phyloP scores from a whole-genome alignment of 1,140 invertebrate species.

The Drosophila ercepeae region DNA sequence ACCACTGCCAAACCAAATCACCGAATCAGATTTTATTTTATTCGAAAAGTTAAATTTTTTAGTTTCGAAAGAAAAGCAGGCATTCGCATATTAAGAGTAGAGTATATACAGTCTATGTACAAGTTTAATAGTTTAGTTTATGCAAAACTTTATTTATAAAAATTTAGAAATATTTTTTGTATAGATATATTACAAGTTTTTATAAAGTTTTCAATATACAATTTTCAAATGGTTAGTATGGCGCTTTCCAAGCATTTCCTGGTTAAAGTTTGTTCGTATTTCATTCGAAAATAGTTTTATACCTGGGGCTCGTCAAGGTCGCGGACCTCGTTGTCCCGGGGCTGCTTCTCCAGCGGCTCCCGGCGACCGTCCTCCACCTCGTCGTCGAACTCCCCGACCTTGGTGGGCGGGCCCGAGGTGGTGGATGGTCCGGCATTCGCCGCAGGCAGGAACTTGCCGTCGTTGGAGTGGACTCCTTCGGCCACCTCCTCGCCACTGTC shows the following conservation, averaged over 20 bases:
- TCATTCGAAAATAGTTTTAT: constrained; percentile 40
- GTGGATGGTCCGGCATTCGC: not conserved
- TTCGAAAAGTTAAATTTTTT: constrained; percentile 25
- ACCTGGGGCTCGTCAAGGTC: constrained; percentile 66
- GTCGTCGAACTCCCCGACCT: constrained; percentile 46
- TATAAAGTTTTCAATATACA: constrained; percentile 66
- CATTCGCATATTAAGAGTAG: constrained; percentile 17
- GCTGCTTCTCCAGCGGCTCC: constrained; percentile 61
- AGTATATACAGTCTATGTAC: constrained; percentile 36
- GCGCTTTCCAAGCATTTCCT: constrained; percentile 55
- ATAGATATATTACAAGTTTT: constrained; percentile 69
- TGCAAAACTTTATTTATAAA: constrained; percentile 74
- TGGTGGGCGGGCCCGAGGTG: constrained; percentile 45
- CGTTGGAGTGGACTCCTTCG: constrained; percentile 49
- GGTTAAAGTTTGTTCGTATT: constrained; percentile 40
- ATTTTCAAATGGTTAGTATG: constrained; percentile 60
- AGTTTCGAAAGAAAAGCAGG: constrained; percentile 36
- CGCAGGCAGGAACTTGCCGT: constrained; percentile 22
- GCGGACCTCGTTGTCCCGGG: constrained; percentile 63
- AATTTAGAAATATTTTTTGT: constrained; percentile 64
- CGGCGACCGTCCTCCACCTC: constrained; percentile 54
- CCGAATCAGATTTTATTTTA: constrained; percentile 22
- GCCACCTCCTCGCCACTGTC: constrained; percentile 69
- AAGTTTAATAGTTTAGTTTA: constrained; percentile 40
- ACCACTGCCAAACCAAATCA: constrained; percentile 50